Evolutionary conservation across 2,797 vertebrate species (phyloP), one percentile per base, ranked within the genome.

Genomic region (Sciurus carolinensis): DNA sequence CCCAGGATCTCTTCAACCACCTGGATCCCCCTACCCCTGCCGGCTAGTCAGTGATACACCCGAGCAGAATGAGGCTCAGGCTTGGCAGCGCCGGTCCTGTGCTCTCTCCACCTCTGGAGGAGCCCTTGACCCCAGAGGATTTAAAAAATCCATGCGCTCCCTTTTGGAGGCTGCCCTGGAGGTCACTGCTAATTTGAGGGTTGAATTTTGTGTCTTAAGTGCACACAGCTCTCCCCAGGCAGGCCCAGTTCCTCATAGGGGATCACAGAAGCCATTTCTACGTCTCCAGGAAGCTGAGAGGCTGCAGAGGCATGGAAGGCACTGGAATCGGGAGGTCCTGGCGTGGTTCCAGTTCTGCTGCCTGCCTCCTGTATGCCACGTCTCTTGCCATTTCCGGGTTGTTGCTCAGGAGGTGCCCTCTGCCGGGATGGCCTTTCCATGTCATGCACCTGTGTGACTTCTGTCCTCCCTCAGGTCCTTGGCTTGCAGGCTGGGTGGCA

Each of bases 331-430:
- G 28, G 44, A 26, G 39, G 5, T 22, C 82, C 3, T 42, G 67
- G 44, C 50, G 5, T 7, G 50, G 52, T 44, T 66, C 28, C n/a
- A 24, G 0, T 3, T 22, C 77, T 73, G 62, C 36, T 42, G 0
- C 42, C 26, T 15, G 12, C 1, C 8, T 57, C 5, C 1, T 52
- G n/a, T 13, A 17, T 6, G 20, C 17, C 4, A 18, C 1, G 14
- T 47, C 44, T 39, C 82, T 44, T 26, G 50, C 77, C 36, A 8
- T 52, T 33, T 87, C 50, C 71, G n/a, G 59, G 73, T 44, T 50
- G 69, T 52, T 33, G 54, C 47, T 20, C 75, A 2, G 12, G 24
- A 42, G 6, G 28, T 24, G n/a, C 15, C 52, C n/a, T 66, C 57
- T 42, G 52, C 71, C 62, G 18, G 17, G 28, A 36, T 39, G 57